phyloP scores from a whole-genome alignment of 2,113 vertebrate genomes.

The Mystacornis crossleyi region DNA sequence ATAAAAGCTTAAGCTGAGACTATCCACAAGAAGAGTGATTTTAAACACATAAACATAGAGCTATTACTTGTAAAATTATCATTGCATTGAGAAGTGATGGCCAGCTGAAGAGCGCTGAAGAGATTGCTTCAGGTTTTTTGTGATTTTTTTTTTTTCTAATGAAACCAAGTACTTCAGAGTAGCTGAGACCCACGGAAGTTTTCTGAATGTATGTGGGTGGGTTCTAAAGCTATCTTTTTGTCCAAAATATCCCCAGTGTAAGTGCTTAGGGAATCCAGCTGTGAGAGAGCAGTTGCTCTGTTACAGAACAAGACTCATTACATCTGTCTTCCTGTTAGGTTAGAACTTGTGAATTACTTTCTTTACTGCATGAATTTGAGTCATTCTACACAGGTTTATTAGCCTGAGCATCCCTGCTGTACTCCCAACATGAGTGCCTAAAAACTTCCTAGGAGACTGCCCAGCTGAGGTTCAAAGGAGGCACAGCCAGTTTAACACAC shows the following conservation, averaged over 20 bases:
- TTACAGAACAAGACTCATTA: conserved; percentile 34
- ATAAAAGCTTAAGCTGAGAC: not conserved
- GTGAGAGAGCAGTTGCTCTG: conserved; percentile 48
- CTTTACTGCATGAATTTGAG: conserved; percentile 25
- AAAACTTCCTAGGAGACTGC: not conserved
- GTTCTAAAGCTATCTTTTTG: conserved; percentile 24
- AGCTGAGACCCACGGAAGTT: not conserved
- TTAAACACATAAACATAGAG: not conserved
- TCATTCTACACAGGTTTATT: conserved; percentile 23
- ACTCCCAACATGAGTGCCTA: not conserved
- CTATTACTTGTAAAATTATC: not conserved
- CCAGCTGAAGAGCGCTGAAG: not conserved
- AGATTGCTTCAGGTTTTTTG: not conserved
- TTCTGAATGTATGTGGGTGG: not conserved
- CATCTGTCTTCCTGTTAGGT: conserved; percentile 51
- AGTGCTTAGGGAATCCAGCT: conserved; percentile 55
- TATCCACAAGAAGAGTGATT: not conserved
- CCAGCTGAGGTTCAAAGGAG: not conserved
- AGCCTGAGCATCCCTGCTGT: not conserved
- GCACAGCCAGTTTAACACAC: not conserved
- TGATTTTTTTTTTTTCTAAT: not conserved
- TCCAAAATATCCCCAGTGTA: conserved; percentile 22
- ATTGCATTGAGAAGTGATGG: not conserved
- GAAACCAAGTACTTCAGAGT: not conserved
- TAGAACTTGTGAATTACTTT: conserved; percentile 53